These are phyloP conservation scores for Acanthurus lineatus DNA, from an alignment of 2,797 vertebrate genomes.

Conservation along the genomic window DNA sequence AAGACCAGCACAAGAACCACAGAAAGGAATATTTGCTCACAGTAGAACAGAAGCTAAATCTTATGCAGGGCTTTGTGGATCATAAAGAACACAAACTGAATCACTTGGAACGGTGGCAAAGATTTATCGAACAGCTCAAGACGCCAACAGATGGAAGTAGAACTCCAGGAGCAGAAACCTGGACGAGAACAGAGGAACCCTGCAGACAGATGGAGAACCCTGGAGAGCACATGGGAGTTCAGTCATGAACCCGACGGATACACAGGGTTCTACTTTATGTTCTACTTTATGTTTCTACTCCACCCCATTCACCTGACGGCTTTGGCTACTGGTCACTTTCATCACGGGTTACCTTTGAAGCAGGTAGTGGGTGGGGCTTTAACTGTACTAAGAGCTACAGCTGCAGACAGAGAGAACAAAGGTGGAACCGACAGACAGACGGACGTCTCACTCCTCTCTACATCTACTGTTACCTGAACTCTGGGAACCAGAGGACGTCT, in stretches of 20 bases:
- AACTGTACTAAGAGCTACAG: slow-evolving; percentile 2
- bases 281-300: neutral
- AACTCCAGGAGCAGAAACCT: neutral
- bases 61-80: too few species aligned
- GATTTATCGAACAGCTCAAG: neutral
- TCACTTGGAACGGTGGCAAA: neutral
- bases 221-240: neutral
- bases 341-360: neutral
- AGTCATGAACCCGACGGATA: neutral
- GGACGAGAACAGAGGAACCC: neutral
- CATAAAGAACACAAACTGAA: neutral
- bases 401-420: slow-evolving; percentile 49
- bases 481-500: slow-evolving; percentile 92
- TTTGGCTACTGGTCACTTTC: too few species aligned
- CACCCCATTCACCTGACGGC: neutral
- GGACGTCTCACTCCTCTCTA: slow-evolving; percentile 81
- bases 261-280: too few species aligned
- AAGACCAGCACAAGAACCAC: neutral
- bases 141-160: neutral
- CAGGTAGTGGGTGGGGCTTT: neutral
- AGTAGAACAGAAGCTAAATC: neutral
- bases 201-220: neutral
- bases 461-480: slow-evolving; percentile 92
- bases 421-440: slow-evolving; percentile 60
- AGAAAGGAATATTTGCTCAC: neutral